Base-by-base conservation (phyloP, 64 coral and sea anemone genomes). In the Porites australiensis region DNA sequence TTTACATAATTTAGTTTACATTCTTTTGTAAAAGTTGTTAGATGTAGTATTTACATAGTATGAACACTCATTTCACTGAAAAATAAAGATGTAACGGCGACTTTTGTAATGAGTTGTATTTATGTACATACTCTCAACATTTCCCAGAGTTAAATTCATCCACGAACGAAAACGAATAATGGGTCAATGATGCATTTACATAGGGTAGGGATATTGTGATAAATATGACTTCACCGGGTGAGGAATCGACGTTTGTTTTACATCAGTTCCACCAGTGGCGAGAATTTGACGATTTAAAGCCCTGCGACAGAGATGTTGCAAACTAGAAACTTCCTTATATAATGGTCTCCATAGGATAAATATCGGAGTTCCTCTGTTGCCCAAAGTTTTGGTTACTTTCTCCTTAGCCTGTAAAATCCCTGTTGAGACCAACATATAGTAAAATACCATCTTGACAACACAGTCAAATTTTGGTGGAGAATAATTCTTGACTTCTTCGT, bases 301-400 rank as follows among this genome's bases (percentile, higher is more conserved):
- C 59, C 70, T 88, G n/a, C 92, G 87, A 74, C 92, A 94, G 44
- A 94, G 57, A 84, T 94, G 92, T 48, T 77, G 87, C 44, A 94
- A 20, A 16, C 69, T 48, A 6, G 58, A 64, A 49, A 94, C 47
- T 62, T 45, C 78, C 46, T 94, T 89, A 69, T 89, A 94, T 2
- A 94, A 18, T 1, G 92, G 92, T 58, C 54, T 75, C 64, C 54
- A 72, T 16, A 94, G 5, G 27, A 89, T 45, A 53, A 94, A 49
- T 19, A 64, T 10, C 3, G 77, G 68, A 2, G 58, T 60, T 47
- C 50, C 19, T 9, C 44, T 60, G 2, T 88, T 68, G 8, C 37
- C 82, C 43, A 12, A 52, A 3, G 58, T 23, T n/a, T 52, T 18
- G 19, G 44, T 12, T 49, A 19, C 22, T 9, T 21, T 13, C 4